These are phyloP conservation scores for Dolichotis patagonum DNA, from an alignment of 2,113 vertebrate genomes.

Conservation along the genomic window DNA sequence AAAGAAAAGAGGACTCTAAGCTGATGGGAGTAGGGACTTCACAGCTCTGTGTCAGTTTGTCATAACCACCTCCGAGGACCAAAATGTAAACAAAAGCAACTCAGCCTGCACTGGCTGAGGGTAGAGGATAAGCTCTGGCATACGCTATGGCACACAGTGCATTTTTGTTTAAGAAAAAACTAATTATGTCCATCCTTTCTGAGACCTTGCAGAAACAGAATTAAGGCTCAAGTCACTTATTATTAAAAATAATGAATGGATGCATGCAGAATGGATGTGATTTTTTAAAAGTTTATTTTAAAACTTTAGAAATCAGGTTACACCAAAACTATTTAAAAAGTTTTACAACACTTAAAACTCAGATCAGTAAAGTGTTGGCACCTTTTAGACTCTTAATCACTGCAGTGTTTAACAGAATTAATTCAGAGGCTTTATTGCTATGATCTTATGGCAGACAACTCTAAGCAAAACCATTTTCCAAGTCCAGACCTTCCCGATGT, in stretches of 20 bases:
- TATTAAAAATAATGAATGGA: constrained; percentile 73
- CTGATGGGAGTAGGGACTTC: constrained; percentile 45
- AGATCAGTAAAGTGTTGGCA: constrained; percentile 65
- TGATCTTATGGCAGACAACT: background rate
- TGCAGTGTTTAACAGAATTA: background rate
- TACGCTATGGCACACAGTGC: background rate
- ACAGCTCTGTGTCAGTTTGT: constrained; percentile 13
- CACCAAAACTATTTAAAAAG: constrained; percentile 54
- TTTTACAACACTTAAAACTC: constrained; percentile 59
- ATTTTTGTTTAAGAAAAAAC: constrained; percentile 32
- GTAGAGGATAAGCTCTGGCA: background rate
- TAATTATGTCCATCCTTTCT: background rate
- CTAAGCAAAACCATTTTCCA: constrained; percentile 43
- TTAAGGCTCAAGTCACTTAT: constrained; percentile 44
- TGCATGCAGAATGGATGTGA: constrained; percentile 75
- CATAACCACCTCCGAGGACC: background rate
- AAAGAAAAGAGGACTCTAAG: constrained; percentile 63
- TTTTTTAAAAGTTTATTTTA: constrained; percentile 74
- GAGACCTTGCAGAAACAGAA: constrained; percentile 39
- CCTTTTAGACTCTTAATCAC: constrained; percentile 42
- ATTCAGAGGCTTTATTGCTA: constrained; percentile 56
- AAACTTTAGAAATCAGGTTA: constrained; percentile 71
- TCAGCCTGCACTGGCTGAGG: background rate
- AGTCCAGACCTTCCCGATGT: background rate
- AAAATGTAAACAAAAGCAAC: constrained; percentile 23